Evolutionary conservation across 2,797 vertebrate species (phyloP).

Genomic region (Lacerta agilis): DNA sequence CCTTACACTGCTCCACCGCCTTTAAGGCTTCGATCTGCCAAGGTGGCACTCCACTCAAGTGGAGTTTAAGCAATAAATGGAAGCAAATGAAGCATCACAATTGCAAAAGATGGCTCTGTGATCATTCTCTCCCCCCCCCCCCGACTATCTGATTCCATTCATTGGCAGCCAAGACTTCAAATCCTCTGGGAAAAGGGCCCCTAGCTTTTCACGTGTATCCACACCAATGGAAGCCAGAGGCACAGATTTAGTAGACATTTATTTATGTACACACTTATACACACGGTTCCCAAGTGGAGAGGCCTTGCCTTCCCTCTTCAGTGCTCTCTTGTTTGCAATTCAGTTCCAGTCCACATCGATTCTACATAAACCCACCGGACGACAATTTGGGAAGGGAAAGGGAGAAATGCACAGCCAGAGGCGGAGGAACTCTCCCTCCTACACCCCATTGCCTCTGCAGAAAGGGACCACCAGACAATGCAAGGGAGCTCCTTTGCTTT

Average conservation of each 20-base stretch:
- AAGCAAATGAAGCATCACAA: too few species aligned
- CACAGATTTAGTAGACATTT: slow-evolving; percentile 64
- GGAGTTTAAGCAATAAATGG: too few species aligned
- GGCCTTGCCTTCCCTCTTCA: background rate
- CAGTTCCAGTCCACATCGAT: fast-evolving
- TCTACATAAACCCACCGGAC: slow-evolving; percentile 5
- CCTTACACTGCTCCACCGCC: background rate
- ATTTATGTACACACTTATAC: slow-evolving; percentile 76
- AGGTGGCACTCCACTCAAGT: too few species aligned
- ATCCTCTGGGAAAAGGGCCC: background rate
- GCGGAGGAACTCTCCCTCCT: background rate
- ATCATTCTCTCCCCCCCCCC: too few species aligned
- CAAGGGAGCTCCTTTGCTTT: background rate
- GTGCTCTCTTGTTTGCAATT: slow-evolving; percentile 36
- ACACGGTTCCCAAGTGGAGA: slow-evolving; percentile 45
- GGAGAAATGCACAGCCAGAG: background rate
- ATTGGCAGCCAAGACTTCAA: background rate
- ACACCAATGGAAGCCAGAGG: background rate
- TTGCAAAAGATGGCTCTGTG: too few species aligned
- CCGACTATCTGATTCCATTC: background rate
- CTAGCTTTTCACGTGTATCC: too few species aligned
- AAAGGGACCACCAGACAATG: background rate
- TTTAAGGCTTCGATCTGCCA: background rate
- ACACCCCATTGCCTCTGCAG: background rate
- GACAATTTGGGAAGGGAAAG: background rate